phyloP scores from a whole-genome alignment of 2,113 vertebrate species.

The Oreotrochilus melanogaster region DNA sequence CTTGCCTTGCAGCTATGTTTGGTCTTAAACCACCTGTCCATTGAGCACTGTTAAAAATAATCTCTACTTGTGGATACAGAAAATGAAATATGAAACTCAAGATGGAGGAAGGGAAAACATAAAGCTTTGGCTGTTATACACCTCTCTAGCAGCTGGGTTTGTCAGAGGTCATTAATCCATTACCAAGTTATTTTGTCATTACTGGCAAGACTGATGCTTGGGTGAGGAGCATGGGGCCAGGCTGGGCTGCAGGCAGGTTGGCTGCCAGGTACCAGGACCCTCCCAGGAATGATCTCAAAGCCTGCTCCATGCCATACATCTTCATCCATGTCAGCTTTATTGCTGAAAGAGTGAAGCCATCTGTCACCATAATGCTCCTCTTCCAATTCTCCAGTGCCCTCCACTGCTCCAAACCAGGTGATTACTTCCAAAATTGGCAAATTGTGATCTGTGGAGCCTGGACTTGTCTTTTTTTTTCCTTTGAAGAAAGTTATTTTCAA shows the following conservation, averaged over 20 bases:
- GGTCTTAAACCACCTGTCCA: background rate
- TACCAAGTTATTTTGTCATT: background rate
- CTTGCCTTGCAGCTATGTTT: background rate
- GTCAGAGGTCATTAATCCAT: background rate
- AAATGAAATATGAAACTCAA: background rate
- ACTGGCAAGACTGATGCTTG: background rate
- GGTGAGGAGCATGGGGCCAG: background rate
- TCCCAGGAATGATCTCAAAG: background rate
- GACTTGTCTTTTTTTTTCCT: background rate
- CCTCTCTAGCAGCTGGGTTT: background rate
- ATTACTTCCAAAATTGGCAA: slow-evolving; percentile 4
- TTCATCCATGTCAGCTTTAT: slow-evolving; percentile 59
- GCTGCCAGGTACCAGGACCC: background rate
- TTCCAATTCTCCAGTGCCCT: background rate
- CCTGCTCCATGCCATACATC: background rate
- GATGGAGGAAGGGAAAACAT: background rate
- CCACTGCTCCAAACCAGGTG: background rate
- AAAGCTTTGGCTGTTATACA: background rate
- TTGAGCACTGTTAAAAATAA: background rate
- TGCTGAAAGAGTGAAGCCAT: slow-evolving; percentile 25
- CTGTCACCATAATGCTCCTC: background rate
- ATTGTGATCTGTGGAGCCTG: background rate
- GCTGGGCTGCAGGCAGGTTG: background rate
- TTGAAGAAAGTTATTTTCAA: background rate
- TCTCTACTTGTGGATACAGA: background rate